phyloP scores from a whole-genome alignment of 2,797 vertebrate genomes.

The Gobionotothen gibberifrons region DNA sequence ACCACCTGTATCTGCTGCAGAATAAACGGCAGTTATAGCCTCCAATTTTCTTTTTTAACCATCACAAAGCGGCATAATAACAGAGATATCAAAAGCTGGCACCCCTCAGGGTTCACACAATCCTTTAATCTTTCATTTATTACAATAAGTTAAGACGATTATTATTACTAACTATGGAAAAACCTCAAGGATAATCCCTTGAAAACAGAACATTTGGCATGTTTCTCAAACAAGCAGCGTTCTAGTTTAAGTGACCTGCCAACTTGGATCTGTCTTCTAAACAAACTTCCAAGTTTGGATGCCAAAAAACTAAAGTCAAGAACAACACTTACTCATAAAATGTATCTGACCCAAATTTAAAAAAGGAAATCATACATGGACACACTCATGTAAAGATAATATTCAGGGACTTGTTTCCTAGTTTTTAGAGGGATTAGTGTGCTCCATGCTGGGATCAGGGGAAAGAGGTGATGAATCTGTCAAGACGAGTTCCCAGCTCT shows the following conservation, averaged over 20 bases:
- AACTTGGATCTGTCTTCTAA: conserved; percentile 62
- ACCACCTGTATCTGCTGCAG: conserved; percentile 16
- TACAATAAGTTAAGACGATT: conserved; percentile 84
- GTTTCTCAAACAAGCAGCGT: conserved; percentile 72
- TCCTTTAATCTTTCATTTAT: conserved; percentile 85
- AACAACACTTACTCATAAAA: conserved; percentile 13
- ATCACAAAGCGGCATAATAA: conserved; percentile 58
- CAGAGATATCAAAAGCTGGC: conserved; percentile 69
- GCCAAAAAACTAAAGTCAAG: conserved; percentile 22
- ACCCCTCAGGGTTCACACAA: conserved; percentile 65
- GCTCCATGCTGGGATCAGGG: conserved; percentile 72
- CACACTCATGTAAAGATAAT: conserved; percentile 39
- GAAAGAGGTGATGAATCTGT: conserved; percentile 82
- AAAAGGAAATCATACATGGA: conserved; percentile 12
- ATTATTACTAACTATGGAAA: conserved; percentile 81
- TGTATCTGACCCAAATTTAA: not conserved
- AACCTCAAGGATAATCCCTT: conserved; percentile 79
- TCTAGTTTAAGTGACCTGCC: conserved; percentile 64
- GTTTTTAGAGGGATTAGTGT: conserved; percentile 70
- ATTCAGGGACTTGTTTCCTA: conserved; percentile 51
- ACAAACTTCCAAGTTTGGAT: conserved; percentile 53
- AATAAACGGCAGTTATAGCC: conserved; percentile 2
- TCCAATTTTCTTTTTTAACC: conserved; percentile 41
- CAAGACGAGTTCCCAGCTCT: conserved; percentile 77
- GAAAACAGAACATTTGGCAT: conserved; percentile 71